Evolutionary conservation across 2,113 vertebrate genomes (phyloP).

Genomic region (Macaca fascicularis): DNA sequence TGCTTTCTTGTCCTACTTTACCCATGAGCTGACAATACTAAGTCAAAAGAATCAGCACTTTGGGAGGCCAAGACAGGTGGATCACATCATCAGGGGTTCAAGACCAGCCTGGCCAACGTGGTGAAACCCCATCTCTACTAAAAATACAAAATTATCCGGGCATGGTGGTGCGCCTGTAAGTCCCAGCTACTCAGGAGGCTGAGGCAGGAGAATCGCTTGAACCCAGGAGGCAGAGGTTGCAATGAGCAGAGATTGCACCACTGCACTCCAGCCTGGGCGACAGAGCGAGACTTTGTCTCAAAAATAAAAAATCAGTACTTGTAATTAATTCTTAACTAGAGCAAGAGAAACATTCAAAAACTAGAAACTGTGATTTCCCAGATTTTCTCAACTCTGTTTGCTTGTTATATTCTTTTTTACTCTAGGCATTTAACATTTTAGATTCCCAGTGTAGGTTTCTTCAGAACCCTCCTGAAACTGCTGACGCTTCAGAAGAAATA

Average conservation of each 20-base stretch:
- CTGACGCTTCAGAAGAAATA: neutral
- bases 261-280: no score
- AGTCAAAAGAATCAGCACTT: no score
- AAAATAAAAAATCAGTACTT: neutral
- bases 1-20: neutral
- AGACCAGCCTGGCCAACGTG: no score
- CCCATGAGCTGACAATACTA: neutral
- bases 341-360: neutral
- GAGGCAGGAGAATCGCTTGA: no score
- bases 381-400: neutral
- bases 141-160: no score
- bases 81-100: no score
- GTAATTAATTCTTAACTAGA: slow-evolving; percentile 9
- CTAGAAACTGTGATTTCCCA: neutral
- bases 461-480: neutral
- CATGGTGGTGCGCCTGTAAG: fast-evolving
- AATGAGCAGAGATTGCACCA: no score
- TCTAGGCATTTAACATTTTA: neutral
- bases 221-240: no score
- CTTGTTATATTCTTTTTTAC: slow-evolving; percentile 16
- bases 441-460: neutral
- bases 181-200: no score
- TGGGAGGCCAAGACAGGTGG: no score
- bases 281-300: no score
- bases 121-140: no score